These are phyloP conservation scores for Galeruca laticollis DNA, from an alignment of 2,888 invertebrate species.

Conservation along the genomic window DNA sequence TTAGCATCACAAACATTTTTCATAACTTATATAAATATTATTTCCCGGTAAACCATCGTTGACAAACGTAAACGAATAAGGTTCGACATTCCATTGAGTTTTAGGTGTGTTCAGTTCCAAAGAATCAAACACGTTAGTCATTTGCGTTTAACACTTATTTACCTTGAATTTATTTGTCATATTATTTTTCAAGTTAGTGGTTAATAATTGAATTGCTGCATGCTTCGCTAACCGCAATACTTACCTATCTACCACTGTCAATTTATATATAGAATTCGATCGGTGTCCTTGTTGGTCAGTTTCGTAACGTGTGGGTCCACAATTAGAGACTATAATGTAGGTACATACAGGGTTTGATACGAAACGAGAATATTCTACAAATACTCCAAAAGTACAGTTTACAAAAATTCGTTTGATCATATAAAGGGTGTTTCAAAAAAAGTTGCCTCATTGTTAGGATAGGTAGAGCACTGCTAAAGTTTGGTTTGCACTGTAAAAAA, in stretches of 20 bases:
- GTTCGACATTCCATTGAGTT: background rate
- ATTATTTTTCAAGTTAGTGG: slow-evolving; percentile 5
- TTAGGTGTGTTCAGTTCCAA: slow-evolving; percentile 11
- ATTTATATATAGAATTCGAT: background rate
- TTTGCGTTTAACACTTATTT: slow-evolving; percentile 5
- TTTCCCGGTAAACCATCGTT: slow-evolving; percentile 9
- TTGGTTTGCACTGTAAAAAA: no score
- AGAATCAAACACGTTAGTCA: slow-evolving; percentile 7
- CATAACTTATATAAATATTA: no score
- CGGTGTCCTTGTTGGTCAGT: background rate
- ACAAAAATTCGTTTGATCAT: no score
- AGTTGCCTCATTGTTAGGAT: no score
- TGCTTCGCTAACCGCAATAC: slow-evolving; percentile 1
- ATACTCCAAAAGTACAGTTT: no score
- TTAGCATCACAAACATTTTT: no score
- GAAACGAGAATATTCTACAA: no score
- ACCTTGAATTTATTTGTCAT: slow-evolving; percentile 18
- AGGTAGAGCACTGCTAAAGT: no score
- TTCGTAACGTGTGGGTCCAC: background rate
- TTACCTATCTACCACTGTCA: background rate
- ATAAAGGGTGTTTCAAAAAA: no score
- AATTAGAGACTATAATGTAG: no score
- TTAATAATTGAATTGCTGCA: slow-evolving; percentile 3
- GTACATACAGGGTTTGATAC: no score
- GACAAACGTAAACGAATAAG: background rate